Conservation (phyloP, 2,888 invertebrate species). For the Microplitis manilae region DNA sequence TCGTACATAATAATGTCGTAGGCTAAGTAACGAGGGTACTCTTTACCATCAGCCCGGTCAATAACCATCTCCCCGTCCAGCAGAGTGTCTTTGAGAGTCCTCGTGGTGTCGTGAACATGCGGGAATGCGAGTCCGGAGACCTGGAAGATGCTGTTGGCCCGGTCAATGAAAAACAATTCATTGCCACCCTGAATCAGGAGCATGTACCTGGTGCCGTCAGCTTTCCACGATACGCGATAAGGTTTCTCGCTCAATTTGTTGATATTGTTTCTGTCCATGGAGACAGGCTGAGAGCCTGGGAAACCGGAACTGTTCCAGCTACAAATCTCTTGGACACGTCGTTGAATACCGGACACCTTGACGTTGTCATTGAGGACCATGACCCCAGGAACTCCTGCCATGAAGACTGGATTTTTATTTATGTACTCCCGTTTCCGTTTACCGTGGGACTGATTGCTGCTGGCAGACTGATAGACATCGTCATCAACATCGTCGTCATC, state of each 20-base stretch:
- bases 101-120: slow-evolving; percentile 79
- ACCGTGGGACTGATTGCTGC: slow-evolving; percentile 58
- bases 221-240: slow-evolving; percentile 99
- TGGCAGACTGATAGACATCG: slow-evolving; percentile 47
- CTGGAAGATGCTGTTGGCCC: slow-evolving; percentile 94
- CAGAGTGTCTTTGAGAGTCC: slow-evolving; percentile 85
- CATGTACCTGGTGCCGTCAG: slow-evolving; percentile 98
- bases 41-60: slow-evolving; percentile 83
- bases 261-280: slow-evolving; percentile 91
- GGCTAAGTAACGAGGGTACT: slow-evolving; percentile 90
- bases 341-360: slow-evolving; percentile 79
- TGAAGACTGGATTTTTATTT: slow-evolving; percentile 82
- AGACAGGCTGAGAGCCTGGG: slow-evolving; percentile 97
- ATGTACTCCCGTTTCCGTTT: slow-evolving; percentile 73
- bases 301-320: slow-evolving; percentile 87
- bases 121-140: slow-evolving; percentile 87
- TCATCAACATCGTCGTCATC: slow-evolving; percentile 60
- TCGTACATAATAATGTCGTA: slow-evolving; percentile 94
- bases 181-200: slow-evolving; percentile 92
- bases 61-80: slow-evolving; percentile 97
- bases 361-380: slow-evolving; percentile 77
- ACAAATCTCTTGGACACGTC: slow-evolving; percentile 85
- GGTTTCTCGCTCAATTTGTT: slow-evolving; percentile 82
- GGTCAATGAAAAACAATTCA: slow-evolving; percentile 93
- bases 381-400: slow-evolving; percentile 90